A percentile compares a stretch with the other conserved stretches of the same genome.
Evolutionary conservation across 2,888 invertebrate genomes (phyloP).

Genomic region (Ennomos erosarius): DNA sequence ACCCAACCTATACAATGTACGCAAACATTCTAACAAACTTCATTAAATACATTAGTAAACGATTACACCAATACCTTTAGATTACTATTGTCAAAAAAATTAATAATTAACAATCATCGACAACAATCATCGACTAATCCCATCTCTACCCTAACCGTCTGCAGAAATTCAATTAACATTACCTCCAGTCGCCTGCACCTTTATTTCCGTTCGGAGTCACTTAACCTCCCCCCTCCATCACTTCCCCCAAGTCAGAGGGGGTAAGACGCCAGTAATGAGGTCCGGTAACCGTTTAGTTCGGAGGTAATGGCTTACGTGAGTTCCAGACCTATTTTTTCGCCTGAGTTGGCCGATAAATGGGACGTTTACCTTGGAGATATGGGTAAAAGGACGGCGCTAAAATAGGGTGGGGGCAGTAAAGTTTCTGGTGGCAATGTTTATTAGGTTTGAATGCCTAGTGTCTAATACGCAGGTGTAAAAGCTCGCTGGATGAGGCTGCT

Average conservation of each 20-base stretch:
- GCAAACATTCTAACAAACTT: too few species aligned
- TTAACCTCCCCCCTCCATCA: slow-evolving; percentile 58
- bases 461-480: too few species aligned
- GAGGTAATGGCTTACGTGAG: slow-evolving; percentile 82
- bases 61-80: too few species aligned
- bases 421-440: slow-evolving; percentile 15
- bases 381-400: slow-evolving; percentile 18
- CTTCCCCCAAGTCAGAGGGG: slow-evolving; percentile 35
- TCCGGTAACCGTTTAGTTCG: slow-evolving; percentile 83
- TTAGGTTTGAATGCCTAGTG: slow-evolving; percentile 9
- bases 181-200: slow-evolving; percentile 86
- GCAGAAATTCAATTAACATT: slow-evolving; percentile 86
- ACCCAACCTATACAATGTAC: too few species aligned
- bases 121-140: slow-evolving; percentile 40
- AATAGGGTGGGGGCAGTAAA: slow-evolving; percentile 21
- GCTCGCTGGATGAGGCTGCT: slow-evolving; percentile 15
- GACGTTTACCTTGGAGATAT: slow-evolving; percentile 41
- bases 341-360: slow-evolving; percentile 46
- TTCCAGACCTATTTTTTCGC: slow-evolving; percentile 54
- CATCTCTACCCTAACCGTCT: slow-evolving; percentile 71
- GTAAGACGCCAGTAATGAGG: slow-evolving; percentile 81
- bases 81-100: neutral
- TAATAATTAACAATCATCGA: slow-evolving; percentile 28
- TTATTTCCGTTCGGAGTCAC: slow-evolving; percentile 85
- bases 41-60: too few species aligned